phyloP scores from a whole-genome alignment of 2,797 vertebrate species.

The Gymnothorax reevesii region DNA sequence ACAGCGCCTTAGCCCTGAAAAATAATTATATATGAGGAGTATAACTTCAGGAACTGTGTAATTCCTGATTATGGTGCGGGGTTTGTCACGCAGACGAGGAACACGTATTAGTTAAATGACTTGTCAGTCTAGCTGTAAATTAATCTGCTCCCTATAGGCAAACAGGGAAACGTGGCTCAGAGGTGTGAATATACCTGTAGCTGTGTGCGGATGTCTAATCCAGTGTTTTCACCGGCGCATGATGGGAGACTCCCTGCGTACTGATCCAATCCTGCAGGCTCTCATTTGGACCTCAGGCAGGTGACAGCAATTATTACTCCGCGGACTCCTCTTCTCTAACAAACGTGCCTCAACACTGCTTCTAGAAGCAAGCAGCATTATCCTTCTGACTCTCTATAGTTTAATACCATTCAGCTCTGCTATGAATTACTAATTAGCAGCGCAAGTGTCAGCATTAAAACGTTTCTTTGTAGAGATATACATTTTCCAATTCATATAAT shows the following conservation, averaged over 20 bases:
- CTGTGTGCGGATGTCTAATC: background rate
- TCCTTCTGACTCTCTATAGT: background rate
- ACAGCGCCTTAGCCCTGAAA: background rate
- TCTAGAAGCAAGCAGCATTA: background rate
- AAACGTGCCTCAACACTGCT: background rate
- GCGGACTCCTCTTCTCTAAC: background rate
- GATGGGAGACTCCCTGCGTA: background rate
- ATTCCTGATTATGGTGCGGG: background rate
- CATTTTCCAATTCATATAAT: background rate
- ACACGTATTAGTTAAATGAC: background rate
- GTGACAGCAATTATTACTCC: background rate
- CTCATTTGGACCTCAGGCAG: background rate
- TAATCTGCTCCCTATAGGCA: background rate
- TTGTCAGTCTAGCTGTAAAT: background rate
- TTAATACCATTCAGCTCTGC: background rate
- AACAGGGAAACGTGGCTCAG: background rate
- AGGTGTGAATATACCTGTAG: background rate
- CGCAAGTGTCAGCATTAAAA: background rate
- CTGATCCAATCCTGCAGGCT: background rate
- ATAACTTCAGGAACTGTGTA: background rate
- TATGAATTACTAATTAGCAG: background rate
- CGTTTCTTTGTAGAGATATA: background rate
- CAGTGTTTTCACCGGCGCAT: background rate
- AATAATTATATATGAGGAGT: background rate
- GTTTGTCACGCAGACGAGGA: background rate